Conservation (phyloP, 2,113 vertebrate genomes). For the Asarcornis scutulata region DNA sequence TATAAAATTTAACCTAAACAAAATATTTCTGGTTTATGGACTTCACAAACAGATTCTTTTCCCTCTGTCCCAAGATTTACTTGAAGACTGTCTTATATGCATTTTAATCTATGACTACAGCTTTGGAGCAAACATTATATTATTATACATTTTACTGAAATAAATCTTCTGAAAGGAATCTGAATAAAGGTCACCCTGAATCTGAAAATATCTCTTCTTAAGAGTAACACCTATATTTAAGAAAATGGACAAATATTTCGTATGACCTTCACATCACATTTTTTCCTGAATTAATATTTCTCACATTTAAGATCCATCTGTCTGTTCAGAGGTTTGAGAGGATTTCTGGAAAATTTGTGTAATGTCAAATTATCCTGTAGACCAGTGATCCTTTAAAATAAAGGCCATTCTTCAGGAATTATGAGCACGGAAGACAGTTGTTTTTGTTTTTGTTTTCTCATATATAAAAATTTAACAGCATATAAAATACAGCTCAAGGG, state of each 20-base stretch:
- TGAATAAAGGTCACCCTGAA: neutral
- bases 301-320: neutral
- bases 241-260: neutral
- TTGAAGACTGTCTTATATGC: neutral
- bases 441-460: neutral
- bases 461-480: neutral
- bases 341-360: neutral
- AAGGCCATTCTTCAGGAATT: neutral
- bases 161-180: neutral
- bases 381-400: neutral
- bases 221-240: neutral
- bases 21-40: neutral
- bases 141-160: neutral
- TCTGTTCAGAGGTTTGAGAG: neutral
- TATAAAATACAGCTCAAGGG: neutral
- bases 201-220: neutral
- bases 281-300: neutral
- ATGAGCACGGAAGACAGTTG: neutral
- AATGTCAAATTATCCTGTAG: neutral
- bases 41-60: neutral
- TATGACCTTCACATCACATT: fast-evolving
- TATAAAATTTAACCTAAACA: neutral
- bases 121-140: neutral
- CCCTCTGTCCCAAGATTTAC: neutral
- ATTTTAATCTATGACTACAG: neutral